Conservation (phyloP, 2,113 vertebrate species). For the Eurypyga helias region DNA sequence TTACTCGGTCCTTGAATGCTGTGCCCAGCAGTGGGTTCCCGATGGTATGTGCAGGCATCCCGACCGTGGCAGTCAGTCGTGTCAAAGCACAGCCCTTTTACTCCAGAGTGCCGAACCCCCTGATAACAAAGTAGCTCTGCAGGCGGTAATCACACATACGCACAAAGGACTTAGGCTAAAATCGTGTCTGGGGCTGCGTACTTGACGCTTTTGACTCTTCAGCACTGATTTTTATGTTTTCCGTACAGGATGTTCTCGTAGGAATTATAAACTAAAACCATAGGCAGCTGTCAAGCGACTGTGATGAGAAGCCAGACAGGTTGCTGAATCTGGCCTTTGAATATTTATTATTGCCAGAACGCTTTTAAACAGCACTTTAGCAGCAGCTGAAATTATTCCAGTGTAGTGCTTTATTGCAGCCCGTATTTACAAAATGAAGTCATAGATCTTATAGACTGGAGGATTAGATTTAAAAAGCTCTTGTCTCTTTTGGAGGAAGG, state of each 20-base stretch:
- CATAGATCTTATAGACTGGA: not conserved
- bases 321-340: constrained; percentile 25
- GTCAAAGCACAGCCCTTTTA: not conserved
- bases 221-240: not conserved
- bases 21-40: not conserved
- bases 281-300: not conserved
- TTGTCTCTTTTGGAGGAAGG: not conserved
- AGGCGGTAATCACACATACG: not conserved
- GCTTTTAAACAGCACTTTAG: constrained; percentile 45
- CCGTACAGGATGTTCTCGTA: not conserved
- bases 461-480: not conserved
- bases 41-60: not conserved
- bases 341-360: not conserved
- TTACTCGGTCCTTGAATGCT: not conserved
- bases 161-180: not conserved
- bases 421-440: constrained; percentile 22
- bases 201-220: not conserved
- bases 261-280: constrained; percentile 8
- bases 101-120: not conserved
- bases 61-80: not conserved
- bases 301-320: not conserved
- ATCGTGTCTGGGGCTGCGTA: not conserved
- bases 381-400: constrained; percentile 38
- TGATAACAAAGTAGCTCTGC: not conserved
- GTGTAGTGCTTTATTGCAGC: not conserved